These are phyloP conservation scores for Gasterosteus nipponicus DNA, from an alignment of 2,113 vertebrate genomes.

Conservation along the genomic window DNA sequence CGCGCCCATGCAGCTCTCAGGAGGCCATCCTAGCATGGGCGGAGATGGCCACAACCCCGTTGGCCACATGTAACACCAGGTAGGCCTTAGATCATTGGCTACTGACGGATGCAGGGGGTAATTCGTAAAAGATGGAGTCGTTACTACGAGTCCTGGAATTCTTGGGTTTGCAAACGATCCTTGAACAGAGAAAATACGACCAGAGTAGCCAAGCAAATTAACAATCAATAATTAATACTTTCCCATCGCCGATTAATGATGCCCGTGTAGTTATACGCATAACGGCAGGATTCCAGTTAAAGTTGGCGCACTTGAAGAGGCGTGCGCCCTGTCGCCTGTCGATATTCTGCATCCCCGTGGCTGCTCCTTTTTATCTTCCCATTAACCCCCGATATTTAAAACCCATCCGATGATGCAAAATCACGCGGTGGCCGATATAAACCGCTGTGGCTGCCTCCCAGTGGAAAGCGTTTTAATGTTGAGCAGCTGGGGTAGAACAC, in stretches of 20 bases:
- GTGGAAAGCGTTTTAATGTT: not conserved
- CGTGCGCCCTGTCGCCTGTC: not conserved
- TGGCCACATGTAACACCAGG: constrained; percentile 91
- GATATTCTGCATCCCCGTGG: not conserved
- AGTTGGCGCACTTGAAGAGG: not conserved
- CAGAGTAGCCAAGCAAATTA: not conserved
- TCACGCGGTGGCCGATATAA: not conserved
- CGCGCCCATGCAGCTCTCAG: constrained; percentile 92
- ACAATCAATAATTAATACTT: not conserved
- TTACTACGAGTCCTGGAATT: not conserved
- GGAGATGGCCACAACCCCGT: constrained; percentile 93
- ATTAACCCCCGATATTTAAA: not conserved
- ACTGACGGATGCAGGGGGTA: not conserved
- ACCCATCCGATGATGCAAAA: not conserved
- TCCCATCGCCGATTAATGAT: not conserved
- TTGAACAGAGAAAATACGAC: not conserved
- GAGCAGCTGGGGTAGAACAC: not conserved
- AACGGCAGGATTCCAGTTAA: not conserved
- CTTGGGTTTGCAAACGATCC: not conserved
- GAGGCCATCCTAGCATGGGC: constrained; percentile 89
- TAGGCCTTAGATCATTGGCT: constrained; percentile 27
- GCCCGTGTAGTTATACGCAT: not conserved
- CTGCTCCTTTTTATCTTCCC: not conserved
- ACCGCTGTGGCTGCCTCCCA: not conserved
- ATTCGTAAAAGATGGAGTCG: not conserved